These are phyloP conservation scores for Apostichopus japonicus DNA, from an alignment of 35 echinoderm and acorn worm species.

Conservation along the genomic window DNA sequence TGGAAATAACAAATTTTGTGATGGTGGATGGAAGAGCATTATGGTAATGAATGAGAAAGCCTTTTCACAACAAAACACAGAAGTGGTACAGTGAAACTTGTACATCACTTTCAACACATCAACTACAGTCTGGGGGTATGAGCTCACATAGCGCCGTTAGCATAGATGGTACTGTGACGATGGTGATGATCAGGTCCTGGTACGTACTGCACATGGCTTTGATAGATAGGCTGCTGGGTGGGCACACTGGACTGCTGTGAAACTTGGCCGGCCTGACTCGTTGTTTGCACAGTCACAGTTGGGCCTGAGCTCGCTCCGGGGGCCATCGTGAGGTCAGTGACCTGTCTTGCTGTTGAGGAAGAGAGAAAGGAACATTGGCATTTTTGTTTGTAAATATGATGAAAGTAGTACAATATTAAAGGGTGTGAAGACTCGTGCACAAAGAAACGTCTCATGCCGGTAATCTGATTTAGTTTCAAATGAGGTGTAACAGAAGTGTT, in stretches of 20 bases:
- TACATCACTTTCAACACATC: constrained; percentile 41
- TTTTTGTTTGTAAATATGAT: background rate
- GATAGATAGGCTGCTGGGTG: constrained; percentile 77
- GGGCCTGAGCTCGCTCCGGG: constrained; percentile 58
- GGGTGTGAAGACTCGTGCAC: too few relatives aligned
- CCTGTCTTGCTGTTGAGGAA: constrained; percentile 27
- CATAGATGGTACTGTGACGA: constrained; percentile 94
- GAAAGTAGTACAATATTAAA: too few relatives aligned
- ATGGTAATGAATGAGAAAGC: constrained; percentile 26
- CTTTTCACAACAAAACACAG: constrained; percentile 43
- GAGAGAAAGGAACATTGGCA: background rate
- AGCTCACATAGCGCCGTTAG: constrained; percentile 99
- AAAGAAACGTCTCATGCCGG: too few relatives aligned
- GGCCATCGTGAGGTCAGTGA: constrained; percentile 18
- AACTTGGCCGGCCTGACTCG: constrained; percentile 50
- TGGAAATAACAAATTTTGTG: background rate
- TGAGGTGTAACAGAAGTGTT: too few relatives aligned
- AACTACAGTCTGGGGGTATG: constrained; percentile 54
- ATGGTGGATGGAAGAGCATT: constrained; percentile 50
- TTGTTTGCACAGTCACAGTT: constrained; percentile 83
- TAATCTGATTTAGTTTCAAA: too few relatives aligned
- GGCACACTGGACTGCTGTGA: constrained; percentile 56
- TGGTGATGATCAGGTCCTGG: constrained; percentile 75
- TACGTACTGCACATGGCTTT: constrained; percentile 98
- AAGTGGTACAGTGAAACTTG: constrained; percentile 40